phyloP scores from a whole-genome alignment of 2,113 vertebrate species.

The Aleadryas rufinucha region DNA sequence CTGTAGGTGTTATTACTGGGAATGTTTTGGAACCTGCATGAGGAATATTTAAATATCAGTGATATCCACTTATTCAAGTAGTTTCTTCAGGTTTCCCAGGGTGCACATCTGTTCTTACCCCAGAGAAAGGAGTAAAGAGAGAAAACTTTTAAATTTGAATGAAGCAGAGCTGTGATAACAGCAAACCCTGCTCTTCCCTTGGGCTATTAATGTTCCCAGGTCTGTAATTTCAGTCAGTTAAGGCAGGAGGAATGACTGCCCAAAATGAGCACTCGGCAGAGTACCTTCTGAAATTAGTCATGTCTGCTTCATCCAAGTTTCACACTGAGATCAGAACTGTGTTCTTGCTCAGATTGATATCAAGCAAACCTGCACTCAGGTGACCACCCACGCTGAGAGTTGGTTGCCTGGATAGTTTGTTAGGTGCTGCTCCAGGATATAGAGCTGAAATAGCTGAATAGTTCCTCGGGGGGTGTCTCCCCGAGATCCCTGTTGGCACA shows the following conservation, averaged over 20 bases:
- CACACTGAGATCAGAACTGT: background rate
- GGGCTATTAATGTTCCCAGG: background rate
- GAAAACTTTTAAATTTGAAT: background rate
- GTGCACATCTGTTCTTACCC: background rate
- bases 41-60: background rate
- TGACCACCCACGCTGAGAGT: background rate
- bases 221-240: background rate
- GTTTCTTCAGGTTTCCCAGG: background rate
- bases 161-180: background rate
- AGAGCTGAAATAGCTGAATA: background rate
- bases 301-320: background rate
- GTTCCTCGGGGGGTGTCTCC: background rate
- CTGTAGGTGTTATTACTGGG: background rate
- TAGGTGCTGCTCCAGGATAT: accelerated
- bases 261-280: background rate
- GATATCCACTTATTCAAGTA: background rate
- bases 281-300: background rate
- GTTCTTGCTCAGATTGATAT: accelerated
- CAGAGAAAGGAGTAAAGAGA: background rate
- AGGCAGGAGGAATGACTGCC: background rate
- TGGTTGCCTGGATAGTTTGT: background rate
- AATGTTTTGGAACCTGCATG: background rate
- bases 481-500: accelerated
- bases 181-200: background rate
- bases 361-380: background rate